Conservation (phyloP, 2,113 vertebrate species). For the Myotis davidii region DNA sequence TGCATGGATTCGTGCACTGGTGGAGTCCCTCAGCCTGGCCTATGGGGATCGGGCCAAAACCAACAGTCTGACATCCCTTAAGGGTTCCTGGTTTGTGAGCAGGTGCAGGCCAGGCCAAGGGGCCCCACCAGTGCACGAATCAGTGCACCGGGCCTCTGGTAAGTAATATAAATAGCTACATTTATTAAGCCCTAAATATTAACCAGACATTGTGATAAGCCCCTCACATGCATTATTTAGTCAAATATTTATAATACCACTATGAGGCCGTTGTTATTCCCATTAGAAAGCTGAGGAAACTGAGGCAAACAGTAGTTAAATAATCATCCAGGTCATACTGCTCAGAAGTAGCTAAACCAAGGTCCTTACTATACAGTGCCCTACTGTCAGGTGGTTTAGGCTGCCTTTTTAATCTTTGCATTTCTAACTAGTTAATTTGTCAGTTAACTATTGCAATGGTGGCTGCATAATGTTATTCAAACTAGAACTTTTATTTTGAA, state of each 20-base stretch:
- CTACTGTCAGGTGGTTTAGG: neutral
- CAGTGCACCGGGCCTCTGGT: no score
- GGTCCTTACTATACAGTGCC: neutral
- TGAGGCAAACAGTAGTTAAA: neutral
- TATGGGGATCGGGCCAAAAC: no score
- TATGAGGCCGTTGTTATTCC: neutral
- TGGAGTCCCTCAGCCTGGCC: no score
- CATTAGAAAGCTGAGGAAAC: neutral
- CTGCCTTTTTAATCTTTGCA: neutral
- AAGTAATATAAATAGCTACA: neutral
- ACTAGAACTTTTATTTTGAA: neutral
- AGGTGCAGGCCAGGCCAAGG: no score
- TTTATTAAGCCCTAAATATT: neutral
- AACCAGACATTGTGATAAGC: constrained; percentile 20
- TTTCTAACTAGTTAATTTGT: neutral
- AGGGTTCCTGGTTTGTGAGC: no score
- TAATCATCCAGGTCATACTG: neutral
- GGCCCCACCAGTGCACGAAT: no score
- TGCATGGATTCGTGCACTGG: no score
- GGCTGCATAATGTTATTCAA: neutral
- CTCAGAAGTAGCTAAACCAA: neutral
- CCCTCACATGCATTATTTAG: neutral
- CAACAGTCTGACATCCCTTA: no score
- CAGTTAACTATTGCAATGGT: neutral
- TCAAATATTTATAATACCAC: neutral